These are phyloP conservation scores for Pelosia muscerda DNA, from an alignment of 2,888 invertebrate genomes.

Conservation along the genomic window DNA sequence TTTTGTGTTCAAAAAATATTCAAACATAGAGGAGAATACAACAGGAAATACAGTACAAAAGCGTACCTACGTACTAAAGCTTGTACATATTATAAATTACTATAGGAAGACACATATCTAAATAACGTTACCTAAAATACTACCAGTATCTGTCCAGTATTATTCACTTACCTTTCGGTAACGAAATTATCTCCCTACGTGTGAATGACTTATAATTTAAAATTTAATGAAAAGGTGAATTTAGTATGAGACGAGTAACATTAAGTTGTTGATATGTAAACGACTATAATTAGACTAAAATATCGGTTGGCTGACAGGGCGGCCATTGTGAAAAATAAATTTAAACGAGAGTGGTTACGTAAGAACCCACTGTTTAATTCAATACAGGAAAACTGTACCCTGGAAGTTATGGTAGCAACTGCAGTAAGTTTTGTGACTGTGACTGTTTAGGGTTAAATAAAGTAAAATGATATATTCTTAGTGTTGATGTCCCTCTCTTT, in stretches of 20 bases:
- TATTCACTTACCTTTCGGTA: background rate
- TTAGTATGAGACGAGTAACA: slow-evolving; percentile 44
- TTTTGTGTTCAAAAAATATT: too few relatives aligned
- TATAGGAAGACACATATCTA: background rate
- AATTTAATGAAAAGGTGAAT: slow-evolving; percentile 49
- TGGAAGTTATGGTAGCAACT: background rate
- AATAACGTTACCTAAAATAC: background rate
- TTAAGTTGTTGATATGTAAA: slow-evolving; percentile 49
- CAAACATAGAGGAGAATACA: too few relatives aligned
- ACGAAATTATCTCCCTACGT: background rate
- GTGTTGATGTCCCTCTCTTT: background rate
- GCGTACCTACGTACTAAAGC: too few relatives aligned
- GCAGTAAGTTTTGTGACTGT: background rate
- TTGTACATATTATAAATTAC: too few relatives aligned
- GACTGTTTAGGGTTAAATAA: background rate
- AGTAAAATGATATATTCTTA: background rate
- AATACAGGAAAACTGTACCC: background rate
- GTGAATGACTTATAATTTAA: slow-evolving; percentile 28
- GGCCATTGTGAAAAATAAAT: slow-evolving; percentile 18
- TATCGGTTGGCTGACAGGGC: slow-evolving; percentile 32
- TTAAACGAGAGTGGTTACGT: background rate
- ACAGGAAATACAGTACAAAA: too few relatives aligned
- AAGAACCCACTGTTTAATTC: background rate
- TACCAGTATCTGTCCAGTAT: background rate
- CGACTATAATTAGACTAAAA: slow-evolving; percentile 40